Conservation (phyloP, 1,140 invertebrate genomes). For the Lethrus apterus region DNA sequence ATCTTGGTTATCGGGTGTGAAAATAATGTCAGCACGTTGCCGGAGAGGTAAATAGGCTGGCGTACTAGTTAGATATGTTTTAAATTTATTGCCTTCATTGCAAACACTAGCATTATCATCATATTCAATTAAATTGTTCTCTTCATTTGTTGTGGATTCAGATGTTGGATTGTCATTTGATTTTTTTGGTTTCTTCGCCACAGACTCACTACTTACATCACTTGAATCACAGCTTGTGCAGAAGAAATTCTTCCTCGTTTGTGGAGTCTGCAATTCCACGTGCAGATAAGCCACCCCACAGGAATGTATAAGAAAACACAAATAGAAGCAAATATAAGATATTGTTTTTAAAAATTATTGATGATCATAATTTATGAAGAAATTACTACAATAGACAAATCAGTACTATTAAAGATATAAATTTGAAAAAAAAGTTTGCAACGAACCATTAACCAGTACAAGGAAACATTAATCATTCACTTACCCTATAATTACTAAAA, state of each 20-base stretch:
- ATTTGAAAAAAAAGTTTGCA: too few relatives aligned
- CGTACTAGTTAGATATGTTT: conserved; percentile 45
- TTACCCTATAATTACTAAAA: too few relatives aligned
- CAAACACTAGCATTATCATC: background rate
- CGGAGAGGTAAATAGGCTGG: conserved; percentile 40
- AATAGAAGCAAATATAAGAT: conserved; percentile 4
- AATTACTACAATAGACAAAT: too few relatives aligned
- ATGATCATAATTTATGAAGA: too few relatives aligned
- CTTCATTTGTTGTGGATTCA: conserved; percentile 5
- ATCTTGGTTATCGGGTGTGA: conserved; percentile 49
- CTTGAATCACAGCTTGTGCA: conserved; percentile 14
- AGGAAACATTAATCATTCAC: too few relatives aligned
- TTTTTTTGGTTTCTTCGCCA: conserved; percentile 13
- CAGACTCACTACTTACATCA: conserved; percentile 10
- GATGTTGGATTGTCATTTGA: background rate
- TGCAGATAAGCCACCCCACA: background rate
- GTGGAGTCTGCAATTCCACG: conserved; percentile 4
- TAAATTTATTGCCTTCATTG: conserved; percentile 2
- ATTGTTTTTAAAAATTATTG: too few relatives aligned
- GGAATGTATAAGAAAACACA: conserved; percentile 10
- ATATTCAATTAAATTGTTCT: background rate
- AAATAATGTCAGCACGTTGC: conserved; percentile 42
- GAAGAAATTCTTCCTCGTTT: conserved; percentile 4
- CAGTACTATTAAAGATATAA: too few relatives aligned
- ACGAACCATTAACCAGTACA: too few relatives aligned